phyloP scores from a whole-genome alignment of 2,113 vertebrate genomes.

The Dermatemys mawii region DNA sequence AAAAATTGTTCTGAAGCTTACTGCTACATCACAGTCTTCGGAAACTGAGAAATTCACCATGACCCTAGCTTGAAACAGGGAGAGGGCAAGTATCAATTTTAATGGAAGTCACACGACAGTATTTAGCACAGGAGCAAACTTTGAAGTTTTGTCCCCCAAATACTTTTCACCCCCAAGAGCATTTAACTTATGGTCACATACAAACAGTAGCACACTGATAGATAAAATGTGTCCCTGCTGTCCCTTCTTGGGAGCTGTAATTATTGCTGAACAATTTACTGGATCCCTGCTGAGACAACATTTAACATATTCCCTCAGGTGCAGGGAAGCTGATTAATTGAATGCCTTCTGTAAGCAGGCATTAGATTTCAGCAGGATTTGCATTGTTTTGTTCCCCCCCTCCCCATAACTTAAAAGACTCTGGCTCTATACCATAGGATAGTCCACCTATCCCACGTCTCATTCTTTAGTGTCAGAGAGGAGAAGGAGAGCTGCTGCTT shows the following conservation, averaged over 20 bases:
- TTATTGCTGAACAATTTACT: slow-evolving; percentile 51
- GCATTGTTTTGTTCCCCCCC: background rate
- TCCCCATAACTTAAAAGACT: background rate
- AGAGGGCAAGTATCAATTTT: background rate
- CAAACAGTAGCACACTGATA: background rate
- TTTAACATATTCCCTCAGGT: slow-evolving; percentile 33
- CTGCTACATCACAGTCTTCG: accelerated
- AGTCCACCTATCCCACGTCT: background rate
- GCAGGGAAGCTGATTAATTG: slow-evolving; percentile 39
- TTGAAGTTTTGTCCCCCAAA: background rate
- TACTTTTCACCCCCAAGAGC: background rate
- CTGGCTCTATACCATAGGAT: background rate
- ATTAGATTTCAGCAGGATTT: background rate
- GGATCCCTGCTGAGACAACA: slow-evolving; percentile 3
- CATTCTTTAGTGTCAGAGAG: background rate
- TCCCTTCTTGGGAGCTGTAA: slow-evolving; percentile 29
- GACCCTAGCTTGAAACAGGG: background rate
- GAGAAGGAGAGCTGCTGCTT: background rate
- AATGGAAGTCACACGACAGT: background rate
- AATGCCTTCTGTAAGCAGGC: slow-evolving; percentile 16
- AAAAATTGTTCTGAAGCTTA: background rate
- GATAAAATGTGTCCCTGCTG: slow-evolving; percentile 22
- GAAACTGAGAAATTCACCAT: background rate
- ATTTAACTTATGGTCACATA: background rate
- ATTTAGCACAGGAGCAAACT: background rate